These are phyloP conservation scores for Cheilosia grossa DNA, from an alignment of 2,888 invertebrate genomes.

Conservation along the genomic window DNA sequence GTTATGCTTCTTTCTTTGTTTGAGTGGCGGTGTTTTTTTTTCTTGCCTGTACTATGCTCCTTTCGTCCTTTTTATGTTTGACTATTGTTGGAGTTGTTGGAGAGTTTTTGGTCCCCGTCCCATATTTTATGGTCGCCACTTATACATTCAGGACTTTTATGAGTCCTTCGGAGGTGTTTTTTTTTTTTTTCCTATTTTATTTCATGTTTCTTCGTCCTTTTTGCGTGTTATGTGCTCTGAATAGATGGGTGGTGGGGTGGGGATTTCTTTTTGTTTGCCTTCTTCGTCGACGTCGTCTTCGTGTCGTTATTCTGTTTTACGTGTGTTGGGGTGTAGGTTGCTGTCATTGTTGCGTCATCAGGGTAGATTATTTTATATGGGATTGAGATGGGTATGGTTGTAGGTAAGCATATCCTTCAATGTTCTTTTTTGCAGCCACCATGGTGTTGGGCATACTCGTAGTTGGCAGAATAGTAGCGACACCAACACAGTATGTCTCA, in stretches of 20 bases:
- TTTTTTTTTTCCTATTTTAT: conserved; percentile 39
- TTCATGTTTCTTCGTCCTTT: conserved; percentile 23
- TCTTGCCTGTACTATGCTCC: conserved; percentile 28
- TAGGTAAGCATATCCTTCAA: conserved; percentile 60
- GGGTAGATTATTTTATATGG: conserved; percentile 74
- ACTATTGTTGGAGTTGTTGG: conserved; percentile 71
- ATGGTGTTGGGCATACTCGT: conserved; percentile 12
- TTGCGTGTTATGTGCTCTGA: conserved; percentile 2
- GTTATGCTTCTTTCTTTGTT: conserved; percentile 69
- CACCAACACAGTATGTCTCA: conserved; percentile 61
- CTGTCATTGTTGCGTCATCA: conserved; percentile 75
- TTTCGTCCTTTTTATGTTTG: conserved; percentile 62
- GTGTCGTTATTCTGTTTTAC: conserved; percentile 49
- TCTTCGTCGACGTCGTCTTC: conserved; percentile 46
- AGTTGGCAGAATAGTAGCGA: conserved; percentile 21
- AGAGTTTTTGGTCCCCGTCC: conserved; percentile 53
- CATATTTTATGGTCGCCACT: conserved; percentile 70
- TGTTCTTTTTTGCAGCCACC: conserved; percentile 52
- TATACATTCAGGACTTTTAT: conserved; percentile 74
- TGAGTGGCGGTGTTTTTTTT: conserved; percentile 32
- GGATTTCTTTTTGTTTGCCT: conserved; percentile 27
- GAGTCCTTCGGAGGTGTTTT: conserved; percentile 66
- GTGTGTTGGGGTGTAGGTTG: conserved; percentile 59
- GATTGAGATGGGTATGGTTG: conserved; percentile 43
- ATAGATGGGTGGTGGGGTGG: not conserved